Percentiles rank a stretch among this genome's conserved stretches.
phyloP scores from a whole-genome alignment of 2,113 vertebrate species.

The Phrynosoma platyrhinos region DNA sequence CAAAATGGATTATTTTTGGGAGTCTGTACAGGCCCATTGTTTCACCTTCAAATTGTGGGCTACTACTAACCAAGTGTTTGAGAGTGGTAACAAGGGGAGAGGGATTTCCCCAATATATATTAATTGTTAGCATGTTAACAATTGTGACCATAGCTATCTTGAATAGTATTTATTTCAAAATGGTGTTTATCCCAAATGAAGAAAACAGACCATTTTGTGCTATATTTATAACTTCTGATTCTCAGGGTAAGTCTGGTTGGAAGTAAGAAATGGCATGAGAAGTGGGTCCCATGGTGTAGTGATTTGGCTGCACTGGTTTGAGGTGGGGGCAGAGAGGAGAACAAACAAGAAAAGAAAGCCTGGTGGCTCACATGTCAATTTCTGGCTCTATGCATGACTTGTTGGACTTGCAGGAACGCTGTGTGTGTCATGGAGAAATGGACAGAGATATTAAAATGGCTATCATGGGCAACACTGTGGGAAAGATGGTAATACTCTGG shows the following conservation, averaged over 20 bases:
- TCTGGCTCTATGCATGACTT: no score
- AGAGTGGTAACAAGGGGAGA: no score
- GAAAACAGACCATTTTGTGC: not conserved
- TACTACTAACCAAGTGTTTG: no score
- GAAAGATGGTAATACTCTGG: not conserved
- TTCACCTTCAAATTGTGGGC: not conserved
- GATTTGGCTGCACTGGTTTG: not conserved
- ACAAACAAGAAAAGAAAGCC: not conserved
- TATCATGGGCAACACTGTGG: not conserved
- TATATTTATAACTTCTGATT: not conserved
- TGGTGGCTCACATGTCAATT: not conserved
- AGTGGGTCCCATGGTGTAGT: not conserved
- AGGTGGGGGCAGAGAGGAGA: no score
- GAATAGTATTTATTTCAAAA: not conserved
- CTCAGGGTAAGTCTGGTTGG: not conserved
- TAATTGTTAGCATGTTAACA: not conserved
- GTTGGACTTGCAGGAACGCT: not conserved
- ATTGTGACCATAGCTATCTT: not conserved
- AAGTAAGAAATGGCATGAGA: not conserved
- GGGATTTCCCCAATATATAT: not conserved
- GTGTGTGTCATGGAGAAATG: not conserved
- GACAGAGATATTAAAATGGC: no score
- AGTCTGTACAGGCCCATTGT: no score
- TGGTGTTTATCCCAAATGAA: not conserved
- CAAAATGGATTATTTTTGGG: no score